Conservation (phyloP, 2,888 invertebrate species). For the Formica aserva region DNA sequence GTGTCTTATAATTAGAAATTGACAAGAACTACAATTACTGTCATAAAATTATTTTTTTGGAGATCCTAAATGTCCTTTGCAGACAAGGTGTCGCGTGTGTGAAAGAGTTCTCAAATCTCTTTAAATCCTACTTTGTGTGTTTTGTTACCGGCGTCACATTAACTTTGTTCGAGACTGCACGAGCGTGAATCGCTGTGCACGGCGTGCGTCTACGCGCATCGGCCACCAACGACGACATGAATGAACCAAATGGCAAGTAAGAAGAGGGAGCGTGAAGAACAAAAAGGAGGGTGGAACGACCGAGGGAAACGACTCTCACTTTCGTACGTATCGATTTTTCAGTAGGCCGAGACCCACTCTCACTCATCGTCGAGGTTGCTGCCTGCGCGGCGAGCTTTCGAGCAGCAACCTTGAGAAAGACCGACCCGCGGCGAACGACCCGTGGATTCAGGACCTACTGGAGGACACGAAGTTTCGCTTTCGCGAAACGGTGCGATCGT, state of each 20-base stretch:
- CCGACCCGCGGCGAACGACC: constrained; percentile 70
- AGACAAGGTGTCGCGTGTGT: background rate
- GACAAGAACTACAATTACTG: background rate
- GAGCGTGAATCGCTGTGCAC: constrained; percentile 29
- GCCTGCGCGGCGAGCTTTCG: constrained; percentile 65
- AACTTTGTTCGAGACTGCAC: constrained; percentile 29
- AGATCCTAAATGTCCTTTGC: background rate
- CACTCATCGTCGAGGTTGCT: constrained; percentile 70
- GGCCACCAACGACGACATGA: constrained; percentile 69
- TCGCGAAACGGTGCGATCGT: background rate
- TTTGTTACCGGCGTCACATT: background rate
- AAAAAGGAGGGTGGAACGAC: constrained; percentile 74
- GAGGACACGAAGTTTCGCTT: background rate
- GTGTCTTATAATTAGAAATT: background rate
- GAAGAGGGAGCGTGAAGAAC: constrained; percentile 72
- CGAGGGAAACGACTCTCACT: constrained; percentile 80
- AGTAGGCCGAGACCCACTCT: constrained; percentile 79
- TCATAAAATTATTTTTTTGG: background rate
- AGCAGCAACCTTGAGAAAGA: constrained; percentile 78
- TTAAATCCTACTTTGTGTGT: background rate
- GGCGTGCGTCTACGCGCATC: constrained; percentile 35
- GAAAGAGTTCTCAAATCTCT: no score
- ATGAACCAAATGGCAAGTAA: constrained; percentile 73
- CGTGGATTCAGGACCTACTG: constrained; percentile 9
- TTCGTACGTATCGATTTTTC: constrained; percentile 84